These are phyloP conservation scores for Calidris pugnax DNA, from an alignment of 2,113 vertebrate species.

Conservation along the genomic window DNA sequence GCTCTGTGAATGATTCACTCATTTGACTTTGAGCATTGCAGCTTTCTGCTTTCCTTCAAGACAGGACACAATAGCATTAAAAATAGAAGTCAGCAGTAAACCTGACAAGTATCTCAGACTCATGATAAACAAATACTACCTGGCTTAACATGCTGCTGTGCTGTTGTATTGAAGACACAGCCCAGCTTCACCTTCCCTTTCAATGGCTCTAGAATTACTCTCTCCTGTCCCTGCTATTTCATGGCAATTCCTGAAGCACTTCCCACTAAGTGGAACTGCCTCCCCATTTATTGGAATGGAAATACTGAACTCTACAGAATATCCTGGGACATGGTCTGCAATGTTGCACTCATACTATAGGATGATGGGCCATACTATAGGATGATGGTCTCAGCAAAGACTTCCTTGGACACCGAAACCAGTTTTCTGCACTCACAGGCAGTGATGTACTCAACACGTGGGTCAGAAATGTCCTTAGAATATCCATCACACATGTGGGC, in stretches of 20 bases:
- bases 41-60: not conserved
- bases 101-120: not conserved
- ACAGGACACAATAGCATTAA: not conserved
- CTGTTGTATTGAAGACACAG: not conserved
- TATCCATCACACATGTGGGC: accelerated
- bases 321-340: not conserved
- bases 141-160: not conserved
- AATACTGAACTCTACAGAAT: not conserved
- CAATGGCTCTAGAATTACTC: not conserved
- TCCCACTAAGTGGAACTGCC: not conserved
- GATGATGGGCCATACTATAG: not conserved
- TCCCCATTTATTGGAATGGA: not conserved
- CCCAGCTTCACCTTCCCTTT: not conserved
- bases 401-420: not conserved
- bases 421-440: not conserved
- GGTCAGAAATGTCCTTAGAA: not conserved
- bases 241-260: not conserved
- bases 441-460: not conserved
- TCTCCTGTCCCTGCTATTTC: not conserved
- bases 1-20: not conserved
- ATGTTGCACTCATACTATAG: accelerated
- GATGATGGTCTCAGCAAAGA: not conserved
- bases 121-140: not conserved
- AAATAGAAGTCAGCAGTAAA: not conserved
- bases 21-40: not conserved